Conservation (phyloP, 2,797 vertebrate species). For the Alosa sapidissima region DNA sequence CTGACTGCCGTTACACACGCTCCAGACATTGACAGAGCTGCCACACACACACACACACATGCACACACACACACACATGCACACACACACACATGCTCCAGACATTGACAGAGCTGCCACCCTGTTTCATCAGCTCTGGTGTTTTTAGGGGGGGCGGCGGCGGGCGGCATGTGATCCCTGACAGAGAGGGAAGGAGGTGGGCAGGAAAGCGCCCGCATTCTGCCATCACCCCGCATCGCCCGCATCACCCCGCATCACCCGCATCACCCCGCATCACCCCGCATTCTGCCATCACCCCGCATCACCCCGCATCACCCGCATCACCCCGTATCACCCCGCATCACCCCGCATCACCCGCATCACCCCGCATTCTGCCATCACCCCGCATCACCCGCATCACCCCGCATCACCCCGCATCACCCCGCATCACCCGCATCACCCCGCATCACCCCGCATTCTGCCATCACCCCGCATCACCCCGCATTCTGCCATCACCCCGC, state of each 20-base stretch:
- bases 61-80: too few species aligned
- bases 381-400: not conserved
- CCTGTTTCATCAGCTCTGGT: not conserved
- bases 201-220: slow-evolving; percentile 50
- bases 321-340: slow-evolving; percentile 27
- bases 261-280: too few species aligned
- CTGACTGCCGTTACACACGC: too few species aligned
- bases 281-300: slow-evolving; percentile 61
- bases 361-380: slow-evolving; percentile 55
- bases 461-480: too few species aligned
- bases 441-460: slow-evolving; percentile 50
- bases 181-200: slow-evolving; percentile 10
- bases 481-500: too few species aligned
- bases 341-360: too few species aligned
- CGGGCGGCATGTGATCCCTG: not conserved
- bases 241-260: too few species aligned
- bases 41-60: too few species aligned
- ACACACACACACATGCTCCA: not conserved
- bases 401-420: slow-evolving; percentile 44
- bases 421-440: slow-evolving; percentile 30
- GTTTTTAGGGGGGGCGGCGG: not conserved
- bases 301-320: slow-evolving; percentile 38
- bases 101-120: not conserved
- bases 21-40: too few species aligned
- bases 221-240: slow-evolving; percentile 39